These are phyloP conservation scores for Paratilapia polleni DNA, from an alignment of 2,113 vertebrate genomes.

Conservation along the genomic window DNA sequence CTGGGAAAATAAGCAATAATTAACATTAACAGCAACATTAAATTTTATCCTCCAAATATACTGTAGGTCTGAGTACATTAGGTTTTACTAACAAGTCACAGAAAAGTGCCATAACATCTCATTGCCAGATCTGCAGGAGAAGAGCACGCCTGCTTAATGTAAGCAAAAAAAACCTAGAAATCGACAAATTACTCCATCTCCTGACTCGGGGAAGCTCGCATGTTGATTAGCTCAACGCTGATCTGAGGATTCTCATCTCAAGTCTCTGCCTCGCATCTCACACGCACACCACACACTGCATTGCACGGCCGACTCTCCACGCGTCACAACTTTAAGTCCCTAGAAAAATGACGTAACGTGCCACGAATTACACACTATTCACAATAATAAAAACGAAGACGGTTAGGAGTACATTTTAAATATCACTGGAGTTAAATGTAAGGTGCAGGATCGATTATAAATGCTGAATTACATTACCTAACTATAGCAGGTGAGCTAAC, in stretches of 20 bases:
- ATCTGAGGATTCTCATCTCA: constrained; percentile 20
- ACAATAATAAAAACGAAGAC: constrained; percentile 69
- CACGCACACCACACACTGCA: constrained; percentile 29
- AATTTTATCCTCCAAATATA: constrained; percentile 44
- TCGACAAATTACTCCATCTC: constrained; percentile 31
- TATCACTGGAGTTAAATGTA: constrained; percentile 77
- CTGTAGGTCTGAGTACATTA: constrained; percentile 55
- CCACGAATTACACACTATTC: constrained; percentile 53
- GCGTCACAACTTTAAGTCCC: constrained; percentile 13
- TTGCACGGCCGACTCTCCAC: constrained; percentile 33
- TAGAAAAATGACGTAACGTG: constrained; percentile 46
- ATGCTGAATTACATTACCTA: constrained; percentile 72
- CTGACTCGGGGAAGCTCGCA: constrained; percentile 46
- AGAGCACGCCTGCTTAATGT: constrained; percentile 64
- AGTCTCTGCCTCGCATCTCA: constrained; percentile 22
- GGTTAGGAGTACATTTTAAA: constrained; percentile 71
- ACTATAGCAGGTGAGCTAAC: constrained; percentile 73
- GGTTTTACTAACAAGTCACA: constrained; percentile 52
- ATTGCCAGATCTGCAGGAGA: constrained; percentile 53
- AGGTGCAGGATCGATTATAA: constrained; percentile 81
- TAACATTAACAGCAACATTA: constrained; percentile 38
- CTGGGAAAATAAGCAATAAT: constrained; percentile 19
- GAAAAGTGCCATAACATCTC: constrained; percentile 50
- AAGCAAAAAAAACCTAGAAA: constrained; percentile 55
- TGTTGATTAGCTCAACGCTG: constrained; percentile 21